Evolutionary conservation across 2,888 invertebrate species (phyloP), one percentile per base, ranked within the genome.

Genomic region (Caenorhabditis becei): DNA sequence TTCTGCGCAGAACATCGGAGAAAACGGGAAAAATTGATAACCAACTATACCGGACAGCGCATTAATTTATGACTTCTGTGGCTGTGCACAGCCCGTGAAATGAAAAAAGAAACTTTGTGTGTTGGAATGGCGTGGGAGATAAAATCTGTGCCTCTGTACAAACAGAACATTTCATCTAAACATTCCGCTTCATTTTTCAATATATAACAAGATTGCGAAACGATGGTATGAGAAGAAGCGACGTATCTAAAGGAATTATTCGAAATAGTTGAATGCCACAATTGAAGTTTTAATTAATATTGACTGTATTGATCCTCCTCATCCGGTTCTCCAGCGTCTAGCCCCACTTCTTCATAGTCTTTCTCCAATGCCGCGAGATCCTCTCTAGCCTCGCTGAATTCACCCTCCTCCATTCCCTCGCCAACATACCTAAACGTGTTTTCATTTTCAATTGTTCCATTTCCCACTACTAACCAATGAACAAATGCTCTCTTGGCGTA

Each of bases 361-460:
- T 88, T 88, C 56, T 88, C 87, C 44, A 88, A 77, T 20, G 87
- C 88, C 2, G 88, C 88, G 53, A 87, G 72, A 54, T 88, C 87
- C 53, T 90, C 90, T 51, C 90, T 80, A 24, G 90, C 90, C 54
- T 90, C 90, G n/a, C 83, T 84, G 72, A 90, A 90, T 66, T 90
- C 90, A 63, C 90, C 90, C 75, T 90, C 90, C 54, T 90, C 90
- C 90, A 91, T 90, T 49, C 91, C 91, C 63, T 91, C 91, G 16
- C 91, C 91, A 32, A 91, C 91, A 91, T 93, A 96, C 95, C 95
- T 85, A 18, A 66, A 78, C 49, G 20, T 20, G 16, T 20, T 53
- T 26, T 65, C 47, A 47, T 47, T 62, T n/a, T 1, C 11, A 41
- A 47, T 41, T 63, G 24, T n/a, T 32, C 28, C n/a, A 26, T n/a